Percentiles rank a stretch among this genome's conserved stretches.
Evolutionary conservation across 2,888 invertebrate genomes (phyloP).

Genomic region (Netelia virgata): DNA sequence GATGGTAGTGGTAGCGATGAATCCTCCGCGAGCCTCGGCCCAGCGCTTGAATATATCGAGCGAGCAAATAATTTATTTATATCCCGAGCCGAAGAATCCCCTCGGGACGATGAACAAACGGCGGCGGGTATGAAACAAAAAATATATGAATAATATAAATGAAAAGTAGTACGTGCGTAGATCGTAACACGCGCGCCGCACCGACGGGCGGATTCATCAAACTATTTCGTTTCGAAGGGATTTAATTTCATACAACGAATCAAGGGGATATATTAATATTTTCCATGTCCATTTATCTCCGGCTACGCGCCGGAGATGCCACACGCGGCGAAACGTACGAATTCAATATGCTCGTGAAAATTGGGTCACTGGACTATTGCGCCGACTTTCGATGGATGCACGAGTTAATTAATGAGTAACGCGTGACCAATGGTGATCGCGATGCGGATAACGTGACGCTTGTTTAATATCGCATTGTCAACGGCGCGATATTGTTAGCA

Average conservation of each 20-base stretch:
- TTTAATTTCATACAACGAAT: no score
- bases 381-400: constrained; percentile 36
- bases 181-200: background rate
- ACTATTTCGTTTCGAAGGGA: no score
- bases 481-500: background rate
- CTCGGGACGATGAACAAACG: constrained; percentile 10
- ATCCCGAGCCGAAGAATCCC: constrained; percentile 9
- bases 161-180: background rate
- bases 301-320: no score
- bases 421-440: constrained; percentile 31
- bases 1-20: background rate
- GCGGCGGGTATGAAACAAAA: constrained; percentile 20
- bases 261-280: no score
- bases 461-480: constrained; percentile 33
- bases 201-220: background rate
- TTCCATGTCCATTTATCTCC: no score
- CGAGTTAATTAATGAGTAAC: constrained; percentile 56
- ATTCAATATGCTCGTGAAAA: constrained; percentile 13
- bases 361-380: constrained; percentile 39
- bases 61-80: constrained; percentile 44
- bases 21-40: background rate
- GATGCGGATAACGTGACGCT: constrained; percentile 36
- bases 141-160: background rate
- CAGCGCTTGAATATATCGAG: constrained; percentile 38
- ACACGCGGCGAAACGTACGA: constrained; percentile 1